Percentiles rank a stretch among this genome's conserved stretches.
phyloP scores from a whole-genome alignment of 2,113 vertebrate species.

The Polypterus senegalus region DNA sequence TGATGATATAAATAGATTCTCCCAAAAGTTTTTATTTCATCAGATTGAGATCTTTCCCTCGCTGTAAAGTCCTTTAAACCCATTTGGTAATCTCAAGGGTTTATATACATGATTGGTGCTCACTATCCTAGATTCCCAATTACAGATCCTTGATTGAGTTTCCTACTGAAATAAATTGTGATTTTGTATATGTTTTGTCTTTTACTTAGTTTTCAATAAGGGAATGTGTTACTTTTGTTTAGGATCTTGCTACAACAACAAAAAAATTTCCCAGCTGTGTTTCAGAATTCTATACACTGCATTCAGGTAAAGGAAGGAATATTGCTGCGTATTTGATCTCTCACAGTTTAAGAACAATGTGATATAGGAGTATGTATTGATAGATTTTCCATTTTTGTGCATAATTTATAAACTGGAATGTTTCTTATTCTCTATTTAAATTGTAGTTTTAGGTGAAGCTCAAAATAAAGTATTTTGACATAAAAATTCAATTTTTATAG shows the following conservation, averaged over 20 bases:
- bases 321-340: slow-evolving; percentile 73
- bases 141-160: too few relatives aligned
- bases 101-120: too few relatives aligned
- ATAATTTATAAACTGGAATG: not conserved
- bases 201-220: not conserved
- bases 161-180: too few relatives aligned
- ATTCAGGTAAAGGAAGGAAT: slow-evolving; percentile 49
- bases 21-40: too few relatives aligned
- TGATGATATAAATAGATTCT: too few relatives aligned
- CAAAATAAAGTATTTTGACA: too few relatives aligned
- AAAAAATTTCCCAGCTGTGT: slow-evolving; percentile 38
- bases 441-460: not conserved
- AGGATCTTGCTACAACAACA: slow-evolving; percentile 39
- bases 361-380: slow-evolving; percentile 63
- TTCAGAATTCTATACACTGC: slow-evolving; percentile 60
- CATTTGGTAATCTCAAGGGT: too few relatives aligned
- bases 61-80: too few relatives aligned
- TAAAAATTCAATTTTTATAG: too few relatives aligned
- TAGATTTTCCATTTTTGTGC: not conserved
- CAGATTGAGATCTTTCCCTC: too few relatives aligned
- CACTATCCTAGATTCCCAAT: too few relatives aligned
- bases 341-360: slow-evolving; percentile 59
- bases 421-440: not conserved
- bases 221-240: slow-evolving; percentile 3
- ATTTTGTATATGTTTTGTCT: not conserved